Conservation (phyloP, 2,113 vertebrate species). For the Semnopithecus entellus region DNA sequence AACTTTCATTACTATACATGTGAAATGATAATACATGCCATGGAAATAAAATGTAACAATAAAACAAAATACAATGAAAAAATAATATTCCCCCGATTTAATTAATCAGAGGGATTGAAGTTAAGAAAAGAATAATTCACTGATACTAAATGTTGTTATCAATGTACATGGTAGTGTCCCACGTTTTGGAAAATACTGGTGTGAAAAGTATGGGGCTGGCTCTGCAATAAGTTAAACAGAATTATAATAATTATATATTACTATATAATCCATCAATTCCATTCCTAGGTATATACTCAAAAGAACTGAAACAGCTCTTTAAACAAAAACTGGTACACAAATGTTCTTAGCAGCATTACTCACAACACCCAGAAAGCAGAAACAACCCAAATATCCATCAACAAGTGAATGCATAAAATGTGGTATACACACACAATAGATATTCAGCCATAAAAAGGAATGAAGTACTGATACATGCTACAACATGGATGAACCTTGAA, state of each 20-base stretch:
- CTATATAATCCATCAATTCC: neutral
- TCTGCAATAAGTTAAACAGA: neutral
- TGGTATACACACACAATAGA: neutral
- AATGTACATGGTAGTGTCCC: neutral
- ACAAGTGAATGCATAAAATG: neutral
- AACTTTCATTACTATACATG: neutral
- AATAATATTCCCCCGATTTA: constrained; percentile 8
- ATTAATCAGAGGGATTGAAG: neutral
- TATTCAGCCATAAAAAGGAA: neutral
- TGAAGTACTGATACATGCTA: neutral
- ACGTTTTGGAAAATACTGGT: neutral
- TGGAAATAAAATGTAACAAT: constrained; percentile 38
- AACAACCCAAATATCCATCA: neutral
- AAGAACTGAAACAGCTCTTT: neutral
- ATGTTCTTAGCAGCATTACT: neutral
- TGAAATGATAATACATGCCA: neutral
- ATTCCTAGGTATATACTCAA: neutral
- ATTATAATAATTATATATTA: neutral
- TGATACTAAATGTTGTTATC: neutral
- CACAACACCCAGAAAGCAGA: neutral
- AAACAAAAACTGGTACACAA: neutral
- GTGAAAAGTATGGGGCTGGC: neutral
- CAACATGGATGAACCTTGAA: neutral
- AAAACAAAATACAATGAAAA: neutral
- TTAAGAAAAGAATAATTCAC: neutral